phyloP scores from a whole-genome alignment of 2,797 vertebrate genomes.

The Pteropus rufus region DNA sequence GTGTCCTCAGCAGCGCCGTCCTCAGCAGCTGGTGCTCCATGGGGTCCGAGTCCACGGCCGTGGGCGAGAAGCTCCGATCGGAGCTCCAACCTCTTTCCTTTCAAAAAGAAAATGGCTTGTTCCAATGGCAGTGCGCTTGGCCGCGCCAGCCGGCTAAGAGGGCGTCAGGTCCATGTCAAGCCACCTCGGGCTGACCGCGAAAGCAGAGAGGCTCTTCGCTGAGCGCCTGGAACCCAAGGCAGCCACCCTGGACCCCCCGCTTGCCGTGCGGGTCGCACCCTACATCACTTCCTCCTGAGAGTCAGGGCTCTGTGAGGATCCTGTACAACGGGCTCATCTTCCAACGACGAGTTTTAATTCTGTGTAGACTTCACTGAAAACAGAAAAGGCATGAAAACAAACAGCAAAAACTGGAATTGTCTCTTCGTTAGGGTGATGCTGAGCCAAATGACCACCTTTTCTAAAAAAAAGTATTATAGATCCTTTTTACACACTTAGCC shows the following conservation, averaged over 20 bases:
- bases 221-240: accelerated
- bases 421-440: neutral
- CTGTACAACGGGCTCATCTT: neutral
- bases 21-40: no score
- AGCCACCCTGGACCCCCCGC: accelerated
- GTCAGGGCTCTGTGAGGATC: neutral
- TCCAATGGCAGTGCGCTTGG: neutral
- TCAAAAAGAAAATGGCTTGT: neutral
- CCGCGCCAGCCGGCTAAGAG: neutral
- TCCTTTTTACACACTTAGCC: neutral
- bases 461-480: neutral
- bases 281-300: neutral
- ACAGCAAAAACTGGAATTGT: neutral
- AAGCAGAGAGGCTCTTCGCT: constrained; percentile 39
- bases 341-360: neutral
- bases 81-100: neutral
- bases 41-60: no score
- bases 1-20: neutral
- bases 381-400: neutral
- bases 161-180: neutral
- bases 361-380: neutral
- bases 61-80: no score
- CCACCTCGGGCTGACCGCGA: neutral
- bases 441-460: neutral
- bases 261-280: no score